Evolutionary conservation across 2,797 vertebrate species (phyloP), one percentile per base, ranked within the genome.

Genomic region (Sibirionetta formosa): DNA sequence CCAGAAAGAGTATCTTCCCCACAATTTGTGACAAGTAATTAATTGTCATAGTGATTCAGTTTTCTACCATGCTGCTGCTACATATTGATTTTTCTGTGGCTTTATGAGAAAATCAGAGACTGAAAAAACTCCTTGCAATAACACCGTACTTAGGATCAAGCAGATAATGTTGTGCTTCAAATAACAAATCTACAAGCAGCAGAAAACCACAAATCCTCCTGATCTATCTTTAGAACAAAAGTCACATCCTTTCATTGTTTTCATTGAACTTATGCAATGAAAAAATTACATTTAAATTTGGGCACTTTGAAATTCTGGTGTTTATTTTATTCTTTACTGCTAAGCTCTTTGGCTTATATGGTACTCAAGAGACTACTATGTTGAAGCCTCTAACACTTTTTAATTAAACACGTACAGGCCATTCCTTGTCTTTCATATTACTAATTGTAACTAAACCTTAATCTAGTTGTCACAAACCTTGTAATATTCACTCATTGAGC

Each of bases 191-290:
- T 3, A 33, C 61, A 64, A 58, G 87, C 80, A 90, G 91, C 96
- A 95, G 86, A 92, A 89, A 96, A 81, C 92, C 96, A 31, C 96
- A 92, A 17, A 69, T 90, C 91, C 3, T 57, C 95, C 86, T 15
- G 36, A n/a, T 86, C 92, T 90, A 94, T 93, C 90, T 96, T 95
- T 96, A 93, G 96, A 96, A 79, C 91, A 38, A 70, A 96, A 95
- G 95, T 97, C 96, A 96, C 94, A 96, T 96, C 96, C 95, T 96
- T 85, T 90, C 93, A 96, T 96, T 96, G 96, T 97, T 95, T 75
- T 93, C 96, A 92, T 51, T 96, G 93, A 92, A 71, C 70, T 87
- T 44, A 46, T 42, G 86, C 88, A 78, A 93, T 94, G 83, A 90
- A 90, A 96, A 96, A 90, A 80, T 93, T 81, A 86, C 93, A 93